Evolutionary conservation across 2,888 invertebrate species (phyloP).

Genomic region (Ophraella communa): DNA sequence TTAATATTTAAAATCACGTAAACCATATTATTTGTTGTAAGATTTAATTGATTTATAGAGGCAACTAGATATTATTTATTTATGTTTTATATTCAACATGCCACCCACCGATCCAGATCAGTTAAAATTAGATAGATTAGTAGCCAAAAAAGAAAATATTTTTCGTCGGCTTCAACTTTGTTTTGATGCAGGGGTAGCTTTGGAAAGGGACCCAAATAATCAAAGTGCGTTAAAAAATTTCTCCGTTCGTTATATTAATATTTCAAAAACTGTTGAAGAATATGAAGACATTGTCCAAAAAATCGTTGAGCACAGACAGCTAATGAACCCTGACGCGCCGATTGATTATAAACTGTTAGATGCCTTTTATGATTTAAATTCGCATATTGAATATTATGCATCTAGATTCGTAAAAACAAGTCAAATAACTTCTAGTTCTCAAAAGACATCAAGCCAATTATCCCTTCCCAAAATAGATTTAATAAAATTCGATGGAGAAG

Average conservation of each 20-base stretch:
- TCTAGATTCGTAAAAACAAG: neutral
- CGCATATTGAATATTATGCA: neutral
- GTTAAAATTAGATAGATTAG: neutral
- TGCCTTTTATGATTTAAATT: neutral
- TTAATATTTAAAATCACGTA: too few species aligned
- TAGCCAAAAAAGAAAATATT: neutral
- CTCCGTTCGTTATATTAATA: neutral
- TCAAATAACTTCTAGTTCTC: too few species aligned
- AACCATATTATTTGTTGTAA: too few species aligned
- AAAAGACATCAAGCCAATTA: too few species aligned
- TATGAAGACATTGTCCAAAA: neutral
- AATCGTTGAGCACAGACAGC: neutral
- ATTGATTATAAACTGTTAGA: neutral
- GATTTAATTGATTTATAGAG: too few species aligned
- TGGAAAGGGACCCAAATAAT: neutral
- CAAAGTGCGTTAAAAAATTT: neutral
- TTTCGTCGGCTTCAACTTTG: conserved; percentile 2
- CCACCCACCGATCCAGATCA: neutral
- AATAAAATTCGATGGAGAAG: too few species aligned
- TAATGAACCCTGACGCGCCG: neutral
- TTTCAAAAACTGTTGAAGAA: neutral
- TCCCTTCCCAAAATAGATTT: too few species aligned
- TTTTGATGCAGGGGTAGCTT: neutral
- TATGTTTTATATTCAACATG: too few species aligned
- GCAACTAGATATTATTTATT: too few species aligned